Evolutionary conservation across 2,113 vertebrate species (phyloP).

Genomic region (Geococcyx californianus): DNA sequence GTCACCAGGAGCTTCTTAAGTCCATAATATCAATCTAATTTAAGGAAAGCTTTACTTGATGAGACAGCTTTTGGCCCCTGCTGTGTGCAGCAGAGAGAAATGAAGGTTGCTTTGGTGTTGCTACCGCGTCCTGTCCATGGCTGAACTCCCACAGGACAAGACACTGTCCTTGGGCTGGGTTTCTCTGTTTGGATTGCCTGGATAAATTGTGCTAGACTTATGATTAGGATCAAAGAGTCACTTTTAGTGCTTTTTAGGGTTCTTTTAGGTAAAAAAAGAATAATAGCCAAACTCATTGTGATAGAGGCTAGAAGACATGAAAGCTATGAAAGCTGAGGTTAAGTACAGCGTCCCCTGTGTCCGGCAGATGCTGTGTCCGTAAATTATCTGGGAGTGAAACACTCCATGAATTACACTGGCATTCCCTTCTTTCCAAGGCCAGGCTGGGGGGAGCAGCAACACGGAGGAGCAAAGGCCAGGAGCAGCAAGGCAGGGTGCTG

Average conservation of each 20-base stretch:
- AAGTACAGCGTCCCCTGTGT: background rate
- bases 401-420: background rate
- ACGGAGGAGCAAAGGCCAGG: background rate
- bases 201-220: background rate
- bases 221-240: background rate
- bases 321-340: background rate
- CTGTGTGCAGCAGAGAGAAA: background rate
- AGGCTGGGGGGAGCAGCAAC: background rate
- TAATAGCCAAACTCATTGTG: background rate
- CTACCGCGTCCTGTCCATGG: background rate
- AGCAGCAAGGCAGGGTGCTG: background rate
- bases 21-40: constrained; percentile 31
- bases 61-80: background rate
- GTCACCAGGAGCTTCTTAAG: constrained; percentile 19
- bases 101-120: background rate
- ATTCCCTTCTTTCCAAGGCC: background rate
- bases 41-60: constrained; percentile 9
- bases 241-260: background rate
- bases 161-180: background rate
- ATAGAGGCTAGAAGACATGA: background rate
- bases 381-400: background rate
- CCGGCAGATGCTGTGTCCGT: background rate
- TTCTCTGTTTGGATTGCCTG: background rate
- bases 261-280: background rate
- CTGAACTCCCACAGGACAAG: background rate